A percentile compares a stretch with the other conserved stretches of the same genome.
Evolutionary conservation across 2,888 invertebrate genomes (phyloP).

Genomic region (Lycocerus yunnanus): DNA sequence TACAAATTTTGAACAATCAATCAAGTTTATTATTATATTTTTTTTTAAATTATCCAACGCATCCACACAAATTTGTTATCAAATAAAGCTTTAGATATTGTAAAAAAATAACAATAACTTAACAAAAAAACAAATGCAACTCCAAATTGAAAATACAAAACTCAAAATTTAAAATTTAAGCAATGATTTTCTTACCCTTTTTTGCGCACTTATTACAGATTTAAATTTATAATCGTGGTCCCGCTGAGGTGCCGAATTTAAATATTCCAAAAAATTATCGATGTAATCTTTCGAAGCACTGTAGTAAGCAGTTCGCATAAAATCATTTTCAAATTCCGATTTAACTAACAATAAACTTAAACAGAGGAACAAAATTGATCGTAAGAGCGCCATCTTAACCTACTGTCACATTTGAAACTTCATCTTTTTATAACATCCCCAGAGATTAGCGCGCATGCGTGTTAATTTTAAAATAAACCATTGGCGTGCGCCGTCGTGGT

Average conservation of each 20-base stretch:
- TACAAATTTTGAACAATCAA: neutral
- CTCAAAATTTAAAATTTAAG: neutral
- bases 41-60: neutral
- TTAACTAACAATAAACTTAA: constrained; percentile 34
- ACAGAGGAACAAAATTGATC: constrained; percentile 33
- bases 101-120: neutral
- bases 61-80: neutral
- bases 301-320: constrained; percentile 21
- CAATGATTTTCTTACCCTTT: constrained; percentile 54
- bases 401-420: neutral
- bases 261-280: constrained; percentile 55
- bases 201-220: constrained; percentile 55
- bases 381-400: constrained; percentile 33
- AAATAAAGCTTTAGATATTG: neutral
- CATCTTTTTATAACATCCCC: neutral
- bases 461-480: neutral
- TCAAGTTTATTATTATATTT: neutral
- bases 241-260: constrained; percentile 58
- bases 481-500: neutral
- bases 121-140: neutral
- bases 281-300: constrained; percentile 38
- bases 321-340: constrained; percentile 24
- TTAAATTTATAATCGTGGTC: constrained; percentile 57
- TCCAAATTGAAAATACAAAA: neutral
- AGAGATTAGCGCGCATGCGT: neutral